These are phyloP conservation scores for Andrena trimmerana DNA, from an alignment of 2,888 invertebrate genomes.

Conservation along the genomic window DNA sequence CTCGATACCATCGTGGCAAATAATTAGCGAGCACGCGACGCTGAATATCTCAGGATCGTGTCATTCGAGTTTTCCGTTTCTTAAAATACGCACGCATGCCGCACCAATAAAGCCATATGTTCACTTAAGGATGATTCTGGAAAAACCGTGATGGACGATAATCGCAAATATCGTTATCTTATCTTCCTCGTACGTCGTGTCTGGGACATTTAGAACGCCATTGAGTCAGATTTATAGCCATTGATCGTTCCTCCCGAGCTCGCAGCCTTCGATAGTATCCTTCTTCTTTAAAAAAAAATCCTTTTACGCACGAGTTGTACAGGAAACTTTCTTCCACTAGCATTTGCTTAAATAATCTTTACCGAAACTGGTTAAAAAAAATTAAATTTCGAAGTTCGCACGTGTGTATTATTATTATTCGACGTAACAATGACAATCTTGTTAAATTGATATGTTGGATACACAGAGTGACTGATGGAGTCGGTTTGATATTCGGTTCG, in stretches of 20 bases:
- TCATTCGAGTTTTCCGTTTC: conserved; percentile 28
- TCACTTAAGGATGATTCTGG: conserved; percentile 51
- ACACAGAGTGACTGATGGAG: not conserved
- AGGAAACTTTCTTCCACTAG: conserved; percentile 17
- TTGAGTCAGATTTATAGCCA: conserved; percentile 62
- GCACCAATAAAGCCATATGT: conserved; percentile 64
- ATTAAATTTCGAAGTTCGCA: not conserved
- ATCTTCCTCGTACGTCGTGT: conserved; percentile 54
- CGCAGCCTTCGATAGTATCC: conserved; percentile 32
- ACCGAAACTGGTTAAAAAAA: not conserved
- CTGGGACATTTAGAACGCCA: conserved; percentile 55
- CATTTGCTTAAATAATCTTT: not conserved
- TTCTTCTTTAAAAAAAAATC: not conserved
- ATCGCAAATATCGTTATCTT: conserved; percentile 69
- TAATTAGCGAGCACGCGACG: not conserved
- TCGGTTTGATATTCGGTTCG: conserved; percentile 18
- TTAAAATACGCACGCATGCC: conserved; percentile 36
- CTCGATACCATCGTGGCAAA: too few relatives aligned
- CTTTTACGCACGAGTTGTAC: conserved; percentile 23
- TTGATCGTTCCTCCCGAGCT: conserved; percentile 47
- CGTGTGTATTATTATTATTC: not conserved
- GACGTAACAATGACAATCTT: conserved; percentile 18
- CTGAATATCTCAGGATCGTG: not conserved
- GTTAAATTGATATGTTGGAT: conserved; percentile 1
- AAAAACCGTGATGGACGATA: conserved; percentile 62